phyloP scores from a whole-genome alignment of 2,797 vertebrate genomes.

The Tamandua tetradactyla region DNA sequence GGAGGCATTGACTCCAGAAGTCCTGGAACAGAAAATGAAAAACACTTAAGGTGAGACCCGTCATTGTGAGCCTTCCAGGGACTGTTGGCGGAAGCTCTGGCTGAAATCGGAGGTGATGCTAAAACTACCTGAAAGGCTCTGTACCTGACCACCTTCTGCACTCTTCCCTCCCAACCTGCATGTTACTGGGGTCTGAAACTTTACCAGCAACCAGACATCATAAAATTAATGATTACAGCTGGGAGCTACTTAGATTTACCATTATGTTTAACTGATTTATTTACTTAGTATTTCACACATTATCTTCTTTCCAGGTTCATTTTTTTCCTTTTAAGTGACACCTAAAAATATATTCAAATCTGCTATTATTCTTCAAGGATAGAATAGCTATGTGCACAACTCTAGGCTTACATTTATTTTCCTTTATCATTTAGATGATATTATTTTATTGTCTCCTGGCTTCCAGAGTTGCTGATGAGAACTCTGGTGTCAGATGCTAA shows the following conservation, averaged over 20 bases:
- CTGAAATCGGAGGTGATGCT: neutral
- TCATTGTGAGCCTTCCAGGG: neutral
- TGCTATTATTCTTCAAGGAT: neutral
- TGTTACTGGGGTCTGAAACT: neutral
- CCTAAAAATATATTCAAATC: neutral
- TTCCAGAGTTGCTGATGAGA: neutral
- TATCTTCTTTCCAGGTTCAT: neutral
- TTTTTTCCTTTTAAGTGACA: neutral
- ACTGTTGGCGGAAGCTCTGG: neutral
- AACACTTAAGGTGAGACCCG: neutral
- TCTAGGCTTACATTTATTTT: neutral
- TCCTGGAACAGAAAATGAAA: neutral
- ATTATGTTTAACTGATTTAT: neutral
- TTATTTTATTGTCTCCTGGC: neutral
- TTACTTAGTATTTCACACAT: neutral
- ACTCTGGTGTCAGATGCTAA: neutral
- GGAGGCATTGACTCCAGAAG: neutral
- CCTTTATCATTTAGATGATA: no score
- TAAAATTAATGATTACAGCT: neutral
- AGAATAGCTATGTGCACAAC: neutral
- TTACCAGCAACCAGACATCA: neutral
- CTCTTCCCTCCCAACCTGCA: neutral
- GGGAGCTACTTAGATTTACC: neutral
- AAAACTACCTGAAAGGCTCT: rapidly evolving
- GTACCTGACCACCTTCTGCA: neutral